These are phyloP conservation scores for Poeciliopsis retropinna DNA, from an alignment of 2,113 vertebrate genomes.

Conservation along the genomic window DNA sequence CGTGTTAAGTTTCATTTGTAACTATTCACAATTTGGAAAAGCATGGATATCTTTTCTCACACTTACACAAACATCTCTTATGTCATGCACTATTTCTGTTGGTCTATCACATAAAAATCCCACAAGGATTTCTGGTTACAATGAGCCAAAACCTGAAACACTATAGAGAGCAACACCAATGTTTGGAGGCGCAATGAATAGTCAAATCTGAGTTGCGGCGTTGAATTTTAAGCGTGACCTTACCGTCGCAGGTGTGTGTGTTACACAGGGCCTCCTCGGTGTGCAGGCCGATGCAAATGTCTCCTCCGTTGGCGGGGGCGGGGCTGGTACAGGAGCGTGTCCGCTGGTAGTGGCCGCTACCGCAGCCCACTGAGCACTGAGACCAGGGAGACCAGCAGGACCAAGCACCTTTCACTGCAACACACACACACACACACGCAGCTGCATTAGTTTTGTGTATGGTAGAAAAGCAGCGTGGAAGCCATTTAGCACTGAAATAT, in stretches of 20 bases:
- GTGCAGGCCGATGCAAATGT: conserved; percentile 97
- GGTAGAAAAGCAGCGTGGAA: background rate
- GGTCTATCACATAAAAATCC: too few species aligned
- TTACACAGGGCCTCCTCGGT: conserved; percentile 96
- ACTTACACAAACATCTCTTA: too few species aligned
- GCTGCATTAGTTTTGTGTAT: background rate
- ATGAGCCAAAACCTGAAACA: background rate
- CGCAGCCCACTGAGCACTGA: conserved; percentile 93
- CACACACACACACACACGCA: conserved; percentile 7
- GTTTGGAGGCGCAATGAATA: conserved; percentile 3
- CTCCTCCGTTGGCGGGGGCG: conserved; percentile 83
- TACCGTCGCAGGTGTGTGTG: conserved; percentile 95
- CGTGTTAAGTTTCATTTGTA: too few species aligned
- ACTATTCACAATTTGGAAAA: too few species aligned
- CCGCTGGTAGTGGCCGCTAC: conserved; percentile 95
- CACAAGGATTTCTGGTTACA: too few species aligned
- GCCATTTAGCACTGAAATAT: background rate
- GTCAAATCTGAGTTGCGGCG: background rate
- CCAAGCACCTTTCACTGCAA: conserved; percentile 92
- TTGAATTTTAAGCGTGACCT: conserved; percentile 6
- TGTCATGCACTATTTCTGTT: too few species aligned
- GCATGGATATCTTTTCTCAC: too few species aligned
- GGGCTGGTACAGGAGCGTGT: conserved; percentile 93
- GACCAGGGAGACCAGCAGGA: conserved; percentile 99
- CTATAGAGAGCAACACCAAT: background rate